Conservation (phyloP, 1,140 invertebrate genomes). For the Ceratosolen solmsi region DNA sequence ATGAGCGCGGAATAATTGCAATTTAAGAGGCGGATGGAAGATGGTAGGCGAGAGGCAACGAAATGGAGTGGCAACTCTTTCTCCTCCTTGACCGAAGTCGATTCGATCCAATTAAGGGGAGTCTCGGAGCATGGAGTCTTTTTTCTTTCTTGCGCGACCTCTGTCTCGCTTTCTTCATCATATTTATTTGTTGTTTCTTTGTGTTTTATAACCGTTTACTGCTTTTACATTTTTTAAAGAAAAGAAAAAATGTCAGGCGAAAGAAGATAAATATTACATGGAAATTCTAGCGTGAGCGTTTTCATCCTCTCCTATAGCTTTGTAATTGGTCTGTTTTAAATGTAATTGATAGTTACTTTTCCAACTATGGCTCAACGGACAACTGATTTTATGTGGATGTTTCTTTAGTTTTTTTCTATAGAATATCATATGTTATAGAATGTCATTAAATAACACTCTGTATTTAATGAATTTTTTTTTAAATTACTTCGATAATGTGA, state of each 20-base stretch:
- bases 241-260: too few species aligned
- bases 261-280: conserved; percentile 24
- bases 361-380: not conserved
- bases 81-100: conserved; percentile 46
- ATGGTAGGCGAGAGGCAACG: conserved; percentile 49
- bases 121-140: conserved; percentile 46
- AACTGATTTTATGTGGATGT: too few species aligned
- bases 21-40: conserved; percentile 56
- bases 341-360: not conserved
- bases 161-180: not conserved
- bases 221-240: not conserved
- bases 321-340: not conserved
- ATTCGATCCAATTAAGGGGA: conserved; percentile 63
- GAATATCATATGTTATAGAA: too few species aligned
- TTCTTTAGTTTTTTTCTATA: too few species aligned
- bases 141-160: not conserved
- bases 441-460: too few species aligned
- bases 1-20: conserved; percentile 59
- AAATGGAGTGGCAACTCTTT: conserved; percentile 7
- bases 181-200: too few species aligned
- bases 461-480: too few species aligned
- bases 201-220: too few species aligned
- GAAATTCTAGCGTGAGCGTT: conserved; percentile 8
- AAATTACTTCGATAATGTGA: too few species aligned
- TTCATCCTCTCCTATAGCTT: not conserved